A percentile compares a stretch with the other conserved stretches of the same genome.
phyloP scores from a whole-genome alignment of 2,888 invertebrate species.

The Dicycla oo region DNA sequence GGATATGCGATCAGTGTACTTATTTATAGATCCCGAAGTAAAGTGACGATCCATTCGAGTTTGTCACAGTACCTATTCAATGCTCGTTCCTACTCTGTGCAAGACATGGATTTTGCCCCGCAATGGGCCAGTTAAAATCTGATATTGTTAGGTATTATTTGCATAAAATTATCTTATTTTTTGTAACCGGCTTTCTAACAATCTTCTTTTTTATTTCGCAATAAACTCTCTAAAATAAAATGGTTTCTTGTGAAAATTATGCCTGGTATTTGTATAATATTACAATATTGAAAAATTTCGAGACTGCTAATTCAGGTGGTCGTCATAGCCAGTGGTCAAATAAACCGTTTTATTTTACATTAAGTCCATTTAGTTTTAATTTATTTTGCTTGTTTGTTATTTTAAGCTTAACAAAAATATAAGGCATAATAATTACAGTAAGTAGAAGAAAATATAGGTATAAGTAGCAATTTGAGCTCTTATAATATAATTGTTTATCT shows the following conservation, averaged over 20 bases:
- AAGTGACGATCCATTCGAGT: no score
- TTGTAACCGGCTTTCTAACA: slow-evolving; percentile 53
- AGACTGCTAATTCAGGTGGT: slow-evolving; percentile 43
- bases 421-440: background rate
- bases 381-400: slow-evolving; percentile 26
- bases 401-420: slow-evolving; percentile 6
- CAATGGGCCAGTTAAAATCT: background rate
- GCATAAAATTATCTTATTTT: slow-evolving; percentile 41
- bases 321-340: slow-evolving; percentile 69
- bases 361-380: slow-evolving; percentile 23
- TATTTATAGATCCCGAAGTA: no score
- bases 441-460: background rate
- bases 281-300: slow-evolving; percentile 36
- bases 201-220: slow-evolving; percentile 35
- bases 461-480: background rate
- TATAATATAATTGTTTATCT: background rate
- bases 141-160: slow-evolving; percentile 17
- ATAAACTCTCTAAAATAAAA: slow-evolving; percentile 53
- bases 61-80: no score
- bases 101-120: background rate
- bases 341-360: slow-evolving; percentile 52
- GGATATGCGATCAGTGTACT: no score
- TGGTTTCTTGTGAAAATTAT: slow-evolving; percentile 49
- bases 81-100: background rate
- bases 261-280: slow-evolving; percentile 49